Percentiles rank a stretch among this genome's conserved stretches.
Evolutionary conservation across 2,113 vertebrate species (phyloP).

Genomic region (Grammomys dolichurus): DNA sequence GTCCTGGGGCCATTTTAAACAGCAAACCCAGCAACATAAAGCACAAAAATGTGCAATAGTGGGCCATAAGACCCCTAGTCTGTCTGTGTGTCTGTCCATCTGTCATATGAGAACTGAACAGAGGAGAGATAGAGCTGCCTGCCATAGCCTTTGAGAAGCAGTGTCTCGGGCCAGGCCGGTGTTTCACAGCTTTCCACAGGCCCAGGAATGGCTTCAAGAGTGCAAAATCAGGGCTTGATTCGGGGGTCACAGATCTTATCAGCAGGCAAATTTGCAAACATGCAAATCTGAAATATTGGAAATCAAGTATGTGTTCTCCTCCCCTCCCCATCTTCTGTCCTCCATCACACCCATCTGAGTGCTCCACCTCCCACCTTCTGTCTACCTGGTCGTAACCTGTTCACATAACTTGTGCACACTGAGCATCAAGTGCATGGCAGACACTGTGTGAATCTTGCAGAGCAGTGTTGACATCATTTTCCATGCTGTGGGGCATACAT

Average conservation of each 20-base stretch:
- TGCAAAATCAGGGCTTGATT: not conserved
- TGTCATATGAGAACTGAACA: not conserved
- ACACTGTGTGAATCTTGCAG: not conserved
- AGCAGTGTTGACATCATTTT: not conserved
- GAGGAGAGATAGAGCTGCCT: not conserved
- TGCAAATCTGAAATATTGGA: too few species aligned
- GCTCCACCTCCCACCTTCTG: not conserved
- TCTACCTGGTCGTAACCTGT: not conserved
- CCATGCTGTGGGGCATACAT: not conserved
- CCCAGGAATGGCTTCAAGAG: not conserved
- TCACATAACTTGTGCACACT: not conserved
- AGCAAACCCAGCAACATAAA: not conserved
- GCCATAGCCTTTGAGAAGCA: not conserved
- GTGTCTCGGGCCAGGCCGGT: not conserved
- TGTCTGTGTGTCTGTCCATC: too few species aligned
- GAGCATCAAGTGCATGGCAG: not conserved
- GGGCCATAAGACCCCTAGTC: not conserved
- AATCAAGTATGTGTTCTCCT: not conserved
- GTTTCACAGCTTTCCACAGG: not conserved
- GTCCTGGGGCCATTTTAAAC: not conserved
- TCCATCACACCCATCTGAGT: not conserved
- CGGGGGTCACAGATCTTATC: not conserved
- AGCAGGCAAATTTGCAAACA: not conserved
- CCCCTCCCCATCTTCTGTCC: not conserved
- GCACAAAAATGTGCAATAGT: not conserved